phyloP scores from a whole-genome alignment of 2,113 vertebrate genomes.

The Struthidea cinerea region DNA sequence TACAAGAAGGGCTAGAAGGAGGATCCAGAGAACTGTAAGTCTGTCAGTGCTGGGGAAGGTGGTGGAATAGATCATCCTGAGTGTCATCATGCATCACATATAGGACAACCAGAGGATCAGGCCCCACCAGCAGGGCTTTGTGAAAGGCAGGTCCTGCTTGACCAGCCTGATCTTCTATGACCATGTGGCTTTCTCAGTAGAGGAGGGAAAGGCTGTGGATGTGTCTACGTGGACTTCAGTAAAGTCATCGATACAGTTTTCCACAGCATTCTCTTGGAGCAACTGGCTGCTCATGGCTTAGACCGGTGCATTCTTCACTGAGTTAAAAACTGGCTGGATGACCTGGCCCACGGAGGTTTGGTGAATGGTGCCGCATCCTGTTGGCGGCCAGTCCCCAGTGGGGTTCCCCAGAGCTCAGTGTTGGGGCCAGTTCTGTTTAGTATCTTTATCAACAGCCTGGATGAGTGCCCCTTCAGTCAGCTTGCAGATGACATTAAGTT shows the following conservation, averaged over 20 bases:
- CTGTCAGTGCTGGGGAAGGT: neutral
- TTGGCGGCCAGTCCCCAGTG: fast-evolving
- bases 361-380: neutral
- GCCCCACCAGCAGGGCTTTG: neutral
- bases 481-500: neutral
- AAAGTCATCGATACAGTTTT: fast-evolving
- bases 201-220: neutral
- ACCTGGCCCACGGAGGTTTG: neutral
- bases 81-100: neutral
- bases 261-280: neutral
- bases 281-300: neutral
- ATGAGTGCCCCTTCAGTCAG: neutral
- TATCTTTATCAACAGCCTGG: neutral
- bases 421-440: neutral
- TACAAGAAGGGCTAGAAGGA: neutral
- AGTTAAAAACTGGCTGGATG: neutral
- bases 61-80: neutral
- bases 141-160: neutral
- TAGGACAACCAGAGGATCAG: neutral
- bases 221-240: neutral
- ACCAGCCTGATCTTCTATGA: neutral
- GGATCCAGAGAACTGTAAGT: neutral
- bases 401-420: neutral
- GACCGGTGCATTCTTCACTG: neutral
- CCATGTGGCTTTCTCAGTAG: neutral